phyloP scores from a whole-genome alignment of 2,797 vertebrate species.

The Macrochelys suwanniensis region DNA sequence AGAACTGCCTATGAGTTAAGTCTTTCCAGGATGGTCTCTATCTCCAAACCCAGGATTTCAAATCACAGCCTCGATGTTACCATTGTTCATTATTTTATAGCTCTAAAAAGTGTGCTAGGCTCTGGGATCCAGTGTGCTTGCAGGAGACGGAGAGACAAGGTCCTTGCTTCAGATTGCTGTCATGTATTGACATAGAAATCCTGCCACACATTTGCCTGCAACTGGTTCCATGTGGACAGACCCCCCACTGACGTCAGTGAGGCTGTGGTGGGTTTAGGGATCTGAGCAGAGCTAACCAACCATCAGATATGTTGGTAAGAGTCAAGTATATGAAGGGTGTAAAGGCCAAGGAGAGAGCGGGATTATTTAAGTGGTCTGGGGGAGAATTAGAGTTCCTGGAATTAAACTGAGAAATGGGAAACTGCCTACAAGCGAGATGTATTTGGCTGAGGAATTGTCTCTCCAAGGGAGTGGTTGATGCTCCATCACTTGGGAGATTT shows the following conservation, averaged over 20 bases:
- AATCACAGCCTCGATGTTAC: neutral
- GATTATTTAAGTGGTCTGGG: neutral
- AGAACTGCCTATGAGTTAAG: constrained; percentile 23
- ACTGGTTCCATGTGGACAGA: neutral
- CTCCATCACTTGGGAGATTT: neutral
- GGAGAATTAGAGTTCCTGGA: neutral
- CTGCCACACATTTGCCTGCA: neutral
- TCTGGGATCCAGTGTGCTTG: neutral
- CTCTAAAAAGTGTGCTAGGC: neutral
- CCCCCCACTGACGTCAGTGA: neutral
- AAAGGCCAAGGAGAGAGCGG: neutral
- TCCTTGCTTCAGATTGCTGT: neutral
- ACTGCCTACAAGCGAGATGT: neutral
- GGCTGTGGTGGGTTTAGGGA: neutral
- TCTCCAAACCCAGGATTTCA: neutral
- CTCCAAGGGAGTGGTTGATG: neutral
- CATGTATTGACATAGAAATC: neutral
- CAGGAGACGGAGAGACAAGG: neutral
- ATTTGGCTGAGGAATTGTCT: neutral
- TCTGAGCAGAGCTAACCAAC: neutral
- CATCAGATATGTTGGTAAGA: neutral
- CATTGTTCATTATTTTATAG: neutral
- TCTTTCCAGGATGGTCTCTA: neutral
- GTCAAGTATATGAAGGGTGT: neutral
- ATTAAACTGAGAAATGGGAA: neutral